Base-by-base conservation (phyloP, 2,888 invertebrate species). In the Noctua janthina region DNA sequence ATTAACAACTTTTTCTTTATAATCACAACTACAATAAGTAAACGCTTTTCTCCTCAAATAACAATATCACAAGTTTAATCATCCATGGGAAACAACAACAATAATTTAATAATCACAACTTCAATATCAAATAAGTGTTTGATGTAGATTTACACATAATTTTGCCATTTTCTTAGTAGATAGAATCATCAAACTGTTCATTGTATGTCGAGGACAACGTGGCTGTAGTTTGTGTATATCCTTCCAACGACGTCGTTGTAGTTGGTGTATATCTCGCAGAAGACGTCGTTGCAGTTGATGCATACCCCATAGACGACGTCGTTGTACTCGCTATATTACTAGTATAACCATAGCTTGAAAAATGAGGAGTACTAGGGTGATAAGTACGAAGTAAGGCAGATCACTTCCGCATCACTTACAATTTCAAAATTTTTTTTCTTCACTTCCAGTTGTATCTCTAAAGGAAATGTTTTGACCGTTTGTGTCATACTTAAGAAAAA, bases 311-410 rank as follows among this genome's bases (percentile, higher is more conserved):
- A 66, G 29, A 80, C 68, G 76, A 80, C 68, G 80, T 80, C 73
- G 76, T 76, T 80, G 80, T 80, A 76, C 80, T 76, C 76, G 80
- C 76, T 80, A 73, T 80, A 73, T 80, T 69, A 69, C 46, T 69
- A 69, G 69, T 69, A 46, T 69, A 69, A 80, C 76, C 80, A 80
- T 76, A 76, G 76, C 72, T 80, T 80, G 80, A 80, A 80, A 80
- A 80, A 80, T 80, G 80, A 80, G 80, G 80, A 80, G 76, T 80
- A 71, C 80, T 76, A 76, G 72, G 79, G 72, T 80, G 79, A 80
- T 80, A 80, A 80, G 72, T 79, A 79, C 67, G 79, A 79, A 79
- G 75, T 75, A 75, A 54, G 51, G 51, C 51, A 20, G 51, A 17
- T 20, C n/a, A n/a, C n/a, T n/a, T 20, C 17, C 51, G 51, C 51